A percentile compares a stretch with the other conserved stretches of the same genome.
These are phyloP conservation scores for Varroa destructor DNA, from an alignment of 1,140 invertebrate genomes.

Conservation along the genomic window DNA sequence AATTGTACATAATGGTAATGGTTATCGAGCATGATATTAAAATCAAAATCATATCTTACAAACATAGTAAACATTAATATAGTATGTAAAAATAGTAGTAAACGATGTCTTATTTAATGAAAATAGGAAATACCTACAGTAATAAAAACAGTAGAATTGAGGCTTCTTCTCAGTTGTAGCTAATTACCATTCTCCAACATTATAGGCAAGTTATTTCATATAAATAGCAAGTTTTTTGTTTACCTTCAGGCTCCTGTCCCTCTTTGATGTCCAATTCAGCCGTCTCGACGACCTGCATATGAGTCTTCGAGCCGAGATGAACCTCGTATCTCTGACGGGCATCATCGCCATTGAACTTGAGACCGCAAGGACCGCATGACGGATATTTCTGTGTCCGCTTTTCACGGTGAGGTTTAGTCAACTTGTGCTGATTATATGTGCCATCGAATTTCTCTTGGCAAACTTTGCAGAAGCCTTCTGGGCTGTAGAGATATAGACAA, in stretches of 20 bases:
- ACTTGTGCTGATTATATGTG: constrained; percentile 23
- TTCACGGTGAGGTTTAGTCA: constrained; percentile 24
- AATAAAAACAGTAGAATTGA: no score
- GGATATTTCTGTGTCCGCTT: constrained; percentile 20
- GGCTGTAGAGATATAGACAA: background rate
- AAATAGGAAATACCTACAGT: no score
- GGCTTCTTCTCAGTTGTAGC: no score
- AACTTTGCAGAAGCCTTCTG: constrained; percentile 12
- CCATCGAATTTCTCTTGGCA: constrained; percentile 27
- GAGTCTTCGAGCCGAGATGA: constrained; percentile 22
- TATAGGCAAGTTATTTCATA: no score
- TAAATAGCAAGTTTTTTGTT: background rate
- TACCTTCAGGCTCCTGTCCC: constrained; percentile 20
- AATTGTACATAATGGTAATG: no score
- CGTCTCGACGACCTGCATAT: constrained; percentile 25
- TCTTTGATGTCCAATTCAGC: constrained; percentile 26
- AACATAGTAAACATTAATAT: no score
- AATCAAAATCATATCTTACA: no score
- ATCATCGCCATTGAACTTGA: constrained; percentile 24
- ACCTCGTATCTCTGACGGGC: constrained; percentile 22
- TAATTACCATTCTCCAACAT: no score
- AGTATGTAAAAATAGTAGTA: no score
- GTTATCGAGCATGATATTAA: no score
- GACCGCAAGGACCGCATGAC: constrained; percentile 17
- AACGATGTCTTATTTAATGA: no score